Evolutionary conservation across 2,888 invertebrate species (phyloP).

Genomic region (Matsumyia berberina): DNA sequence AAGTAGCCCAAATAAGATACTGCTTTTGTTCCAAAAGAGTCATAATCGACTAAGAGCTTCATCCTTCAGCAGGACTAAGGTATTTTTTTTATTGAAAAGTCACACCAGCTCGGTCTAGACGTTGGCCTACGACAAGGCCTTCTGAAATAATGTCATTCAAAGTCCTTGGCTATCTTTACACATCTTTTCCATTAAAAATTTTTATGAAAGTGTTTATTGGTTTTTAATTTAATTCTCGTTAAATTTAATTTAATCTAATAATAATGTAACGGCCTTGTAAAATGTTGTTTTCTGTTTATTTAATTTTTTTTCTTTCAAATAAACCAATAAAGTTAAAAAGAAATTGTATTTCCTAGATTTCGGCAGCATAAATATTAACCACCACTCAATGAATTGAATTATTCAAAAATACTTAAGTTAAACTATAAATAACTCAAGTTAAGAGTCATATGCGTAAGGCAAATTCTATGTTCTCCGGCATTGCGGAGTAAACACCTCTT

Average conservation of each 20-base stretch:
- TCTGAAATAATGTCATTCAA: background rate
- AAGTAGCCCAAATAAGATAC: too few species aligned
- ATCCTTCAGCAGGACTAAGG: too few species aligned
- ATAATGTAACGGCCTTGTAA: background rate
- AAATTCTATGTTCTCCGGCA: background rate
- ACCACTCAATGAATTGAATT: background rate
- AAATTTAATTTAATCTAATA: background rate
- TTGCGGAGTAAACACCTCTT: constrained; percentile 23
- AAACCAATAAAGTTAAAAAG: background rate
- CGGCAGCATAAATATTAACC: background rate
- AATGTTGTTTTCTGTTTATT: background rate
- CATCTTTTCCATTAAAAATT: background rate
- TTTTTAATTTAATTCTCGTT: background rate
- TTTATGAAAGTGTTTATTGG: background rate
- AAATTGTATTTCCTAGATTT: background rate
- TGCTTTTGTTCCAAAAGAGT: too few species aligned
- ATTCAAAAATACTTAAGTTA: constrained; percentile 6
- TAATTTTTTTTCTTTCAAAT: too few species aligned
- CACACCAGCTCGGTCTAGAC: constrained; percentile 2
- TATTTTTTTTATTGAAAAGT: background rate
- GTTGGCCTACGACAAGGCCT: background rate
- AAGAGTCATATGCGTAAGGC: background rate
- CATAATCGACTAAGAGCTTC: too few species aligned
- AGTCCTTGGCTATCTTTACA: background rate
- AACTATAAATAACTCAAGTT: constrained; percentile 3